A percentile compares a stretch with the other conserved stretches of the same genome.
phyloP scores from a whole-genome alignment of 1,140 invertebrate genomes.

The Lepidostoma basale region DNA sequence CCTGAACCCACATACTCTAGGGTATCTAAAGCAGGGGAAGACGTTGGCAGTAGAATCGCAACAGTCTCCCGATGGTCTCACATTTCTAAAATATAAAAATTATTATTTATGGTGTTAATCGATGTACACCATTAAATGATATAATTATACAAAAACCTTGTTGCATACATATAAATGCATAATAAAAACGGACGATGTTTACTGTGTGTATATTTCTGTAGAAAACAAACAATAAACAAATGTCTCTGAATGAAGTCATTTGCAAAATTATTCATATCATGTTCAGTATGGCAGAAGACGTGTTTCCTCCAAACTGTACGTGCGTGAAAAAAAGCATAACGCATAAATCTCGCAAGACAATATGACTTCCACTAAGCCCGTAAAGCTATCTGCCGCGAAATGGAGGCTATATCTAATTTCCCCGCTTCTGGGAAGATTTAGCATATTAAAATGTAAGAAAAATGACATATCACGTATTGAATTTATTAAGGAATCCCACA shows the following conservation, averaged over 20 bases:
- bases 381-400: conserved; percentile 16
- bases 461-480: conserved; percentile 25
- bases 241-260: background rate
- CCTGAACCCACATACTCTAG: no score
- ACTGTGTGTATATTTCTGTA: no score
- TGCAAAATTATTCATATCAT: background rate
- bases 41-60: no score
- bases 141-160: no score
- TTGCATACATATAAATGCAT: no score
- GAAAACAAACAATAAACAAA: background rate
- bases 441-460: conserved; percentile 1
- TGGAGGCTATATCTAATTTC: background rate
- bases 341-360: conserved; percentile 8
- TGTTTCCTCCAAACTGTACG: background rate
- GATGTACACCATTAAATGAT: no score
- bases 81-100: no score
- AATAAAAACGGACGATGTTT: no score
- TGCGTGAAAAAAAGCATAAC: background rate
- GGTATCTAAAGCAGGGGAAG: no score
- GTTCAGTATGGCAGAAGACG: no score
- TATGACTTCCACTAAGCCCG: background rate
- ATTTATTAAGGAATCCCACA: conserved; percentile 28
- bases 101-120: no score
- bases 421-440: conserved; percentile 15
- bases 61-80: no score